A percentile compares a stretch with the other conserved stretches of the same genome.
phyloP scores from a whole-genome alignment of 2,113 vertebrate genomes.

The Hystrix cristata region DNA sequence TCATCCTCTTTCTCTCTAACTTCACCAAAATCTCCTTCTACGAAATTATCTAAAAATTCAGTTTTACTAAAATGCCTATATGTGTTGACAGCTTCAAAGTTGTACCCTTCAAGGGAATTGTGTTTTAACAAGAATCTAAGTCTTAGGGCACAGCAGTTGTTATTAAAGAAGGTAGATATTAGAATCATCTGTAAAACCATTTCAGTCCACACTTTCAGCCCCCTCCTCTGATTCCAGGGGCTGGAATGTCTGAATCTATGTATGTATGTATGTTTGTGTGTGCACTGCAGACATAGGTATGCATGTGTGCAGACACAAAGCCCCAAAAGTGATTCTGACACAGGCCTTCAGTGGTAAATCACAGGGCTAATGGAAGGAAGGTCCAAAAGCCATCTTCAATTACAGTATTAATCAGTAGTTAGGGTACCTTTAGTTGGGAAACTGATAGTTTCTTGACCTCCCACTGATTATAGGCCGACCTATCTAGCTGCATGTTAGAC shows the following conservation, averaged over 20 bases:
- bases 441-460: not conserved
- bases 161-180: not conserved
- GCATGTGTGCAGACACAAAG: not conserved
- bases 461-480: not conserved
- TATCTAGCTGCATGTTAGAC: not conserved
- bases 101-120: not conserved
- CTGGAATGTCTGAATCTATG: not conserved
- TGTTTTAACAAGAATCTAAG: not conserved
- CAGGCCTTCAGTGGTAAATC: not conserved
- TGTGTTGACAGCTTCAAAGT: conserved; percentile 17
- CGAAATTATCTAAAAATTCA: conserved; percentile 38
- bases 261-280: not conserved
- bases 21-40: conserved; percentile 3
- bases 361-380: not conserved
- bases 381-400: not conserved
- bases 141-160: not conserved
- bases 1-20: not conserved
- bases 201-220: not conserved
- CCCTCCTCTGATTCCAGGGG: not conserved
- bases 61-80: not conserved
- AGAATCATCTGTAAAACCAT: not conserved
- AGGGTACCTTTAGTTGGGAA: not conserved
- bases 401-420: not conserved
- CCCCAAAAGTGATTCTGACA: not conserved
- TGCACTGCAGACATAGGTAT: accelerated